phyloP scores from a whole-genome alignment of 2,113 vertebrate species.

The Pedetes capensis region DNA sequence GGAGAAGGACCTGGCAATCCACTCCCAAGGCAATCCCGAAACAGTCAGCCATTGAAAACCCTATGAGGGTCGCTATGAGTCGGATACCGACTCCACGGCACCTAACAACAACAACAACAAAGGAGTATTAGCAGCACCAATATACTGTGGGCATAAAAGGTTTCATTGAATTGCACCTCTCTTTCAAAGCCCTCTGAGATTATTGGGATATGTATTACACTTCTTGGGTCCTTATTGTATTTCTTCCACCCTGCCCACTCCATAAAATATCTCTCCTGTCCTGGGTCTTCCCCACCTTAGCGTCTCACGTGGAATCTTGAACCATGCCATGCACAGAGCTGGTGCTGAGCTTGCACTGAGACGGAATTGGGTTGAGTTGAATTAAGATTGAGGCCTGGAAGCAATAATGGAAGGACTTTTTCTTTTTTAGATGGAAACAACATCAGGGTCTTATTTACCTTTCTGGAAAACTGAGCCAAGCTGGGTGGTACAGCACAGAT shows the following conservation, averaged over 20 bases:
- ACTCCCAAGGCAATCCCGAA: no score
- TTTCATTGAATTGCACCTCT: not conserved
- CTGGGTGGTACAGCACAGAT: slow-evolving; percentile 23
- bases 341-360: accelerated
- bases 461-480: not conserved
- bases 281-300: not conserved
- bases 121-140: not conserved
- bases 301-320: not conserved
- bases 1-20: no score
- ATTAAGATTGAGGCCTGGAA: not conserved
- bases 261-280: not conserved
- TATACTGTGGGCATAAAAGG: not conserved
- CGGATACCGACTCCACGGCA: no score
- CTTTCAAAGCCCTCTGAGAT: not conserved
- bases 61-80: no score
- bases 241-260: not conserved
- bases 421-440: not conserved
- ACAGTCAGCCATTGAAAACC: no score
- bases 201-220: accelerated
- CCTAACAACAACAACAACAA: no score
- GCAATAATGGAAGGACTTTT: not conserved
- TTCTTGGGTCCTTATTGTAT: not conserved
- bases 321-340: not conserved
- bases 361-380: not conserved
- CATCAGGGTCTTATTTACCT: slow-evolving; percentile 29